Base-by-base conservation (phyloP, 2,113 vertebrate genomes). In the Forbesichthys agassizii region DNA sequence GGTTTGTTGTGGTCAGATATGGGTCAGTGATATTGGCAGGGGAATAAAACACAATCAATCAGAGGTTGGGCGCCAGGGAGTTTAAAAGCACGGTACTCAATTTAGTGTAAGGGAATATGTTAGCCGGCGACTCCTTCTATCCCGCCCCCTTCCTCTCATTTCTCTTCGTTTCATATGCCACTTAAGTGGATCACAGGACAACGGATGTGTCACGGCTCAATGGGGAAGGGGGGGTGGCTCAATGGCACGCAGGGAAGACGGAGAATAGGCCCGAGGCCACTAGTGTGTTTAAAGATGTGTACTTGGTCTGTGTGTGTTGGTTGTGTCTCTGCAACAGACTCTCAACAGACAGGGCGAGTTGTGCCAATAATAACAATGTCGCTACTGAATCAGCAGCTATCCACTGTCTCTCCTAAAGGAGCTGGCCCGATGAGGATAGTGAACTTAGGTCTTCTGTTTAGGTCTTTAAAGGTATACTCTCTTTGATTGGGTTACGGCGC, bases 391-490 rank as follows among this genome's bases (percentile, higher is more conserved):
- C n/a, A 48, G 51, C 33, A 70, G 54, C 47, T 47, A 20, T 20
- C 46, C n/a, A 61, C 36, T 3, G 11, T 55, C 52, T 65, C 20
- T 47, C 20, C 46, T 61, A 47, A 61, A 55, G 56, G 14, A 59
- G 48, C 27, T 56, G 48, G 52, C 18, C 75, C 47, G 53, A 66
- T 66, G 66, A 18, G 27, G 53, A 61, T 69, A 59, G 58, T 33
- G 60, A 68, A 51, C 18, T n/a, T 68, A 51, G 67, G 27, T 9
- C 16, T 61, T 33, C 12, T 47, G 42, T 61, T 61, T 14, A 46
- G 47, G 3, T 4, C 20, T 58, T 20, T 13, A 42, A 42, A 18
- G 12, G 18, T 27, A 2, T 56, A 18, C 9, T 14, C 11, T 64
- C 68, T 33, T 33, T 62, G 13, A 52, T 52, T 52, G 11, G 3